A percentile compares a stretch with the other conserved stretches of the same genome.
Evolutionary conservation across 2,797 vertebrate species (phyloP).

Genomic region (Synanceia verrucosa): DNA sequence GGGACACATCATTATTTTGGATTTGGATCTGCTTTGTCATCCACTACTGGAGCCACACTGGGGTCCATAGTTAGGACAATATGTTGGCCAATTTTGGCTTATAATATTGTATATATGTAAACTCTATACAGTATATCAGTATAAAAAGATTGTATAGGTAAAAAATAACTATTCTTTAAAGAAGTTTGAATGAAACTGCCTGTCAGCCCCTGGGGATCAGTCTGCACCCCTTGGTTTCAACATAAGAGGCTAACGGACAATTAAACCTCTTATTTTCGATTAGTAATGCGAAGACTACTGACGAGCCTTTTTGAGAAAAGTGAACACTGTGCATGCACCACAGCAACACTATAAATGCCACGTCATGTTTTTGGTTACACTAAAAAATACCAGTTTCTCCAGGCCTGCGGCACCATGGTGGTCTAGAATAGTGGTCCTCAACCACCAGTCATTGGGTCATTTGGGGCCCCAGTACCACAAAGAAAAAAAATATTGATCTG

Average conservation of each 20-base stretch:
- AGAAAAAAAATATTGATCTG: no score
- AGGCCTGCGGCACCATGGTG: not conserved
- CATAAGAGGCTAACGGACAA: not conserved
- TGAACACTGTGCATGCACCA: not conserved
- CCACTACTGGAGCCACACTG: not conserved
- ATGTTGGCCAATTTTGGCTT: not conserved
- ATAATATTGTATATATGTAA: not conserved
- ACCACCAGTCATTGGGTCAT: no score
- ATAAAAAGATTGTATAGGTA: no score
- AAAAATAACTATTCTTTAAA: no score
- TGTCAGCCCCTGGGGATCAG: no score
- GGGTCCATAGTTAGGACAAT: not conserved
- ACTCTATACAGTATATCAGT: not conserved
- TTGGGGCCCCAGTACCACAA: no score
- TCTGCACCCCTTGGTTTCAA: no score
- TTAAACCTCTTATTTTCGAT: not conserved
- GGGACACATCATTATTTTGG: not conserved
- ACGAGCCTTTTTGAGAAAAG: not conserved
- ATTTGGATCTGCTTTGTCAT: not conserved
- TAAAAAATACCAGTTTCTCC: no score
- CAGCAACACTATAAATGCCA: not conserved
- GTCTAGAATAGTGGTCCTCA: no score
- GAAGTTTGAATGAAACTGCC: rapidly evolving
- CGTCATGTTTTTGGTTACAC: no score
- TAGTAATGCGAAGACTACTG: not conserved